Evolutionary conservation across 2,113 vertebrate species (phyloP), one percentile per base, ranked within the genome.

Genomic region (Symphodus melops): DNA sequence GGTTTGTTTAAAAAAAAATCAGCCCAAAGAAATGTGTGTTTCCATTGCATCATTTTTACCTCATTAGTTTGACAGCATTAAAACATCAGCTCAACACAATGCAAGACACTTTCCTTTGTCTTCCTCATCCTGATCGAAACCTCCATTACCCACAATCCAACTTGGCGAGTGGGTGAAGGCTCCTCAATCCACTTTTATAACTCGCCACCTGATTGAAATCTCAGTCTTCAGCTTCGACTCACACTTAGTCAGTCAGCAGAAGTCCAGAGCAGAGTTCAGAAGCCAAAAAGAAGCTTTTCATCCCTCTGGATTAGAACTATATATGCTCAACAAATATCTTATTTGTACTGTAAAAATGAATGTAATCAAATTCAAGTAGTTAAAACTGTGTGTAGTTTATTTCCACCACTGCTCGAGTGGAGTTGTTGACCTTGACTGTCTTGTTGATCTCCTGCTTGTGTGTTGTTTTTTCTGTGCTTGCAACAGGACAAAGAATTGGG

Each of bases 351-450:
- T 33, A 33, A 33, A 33, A 33, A 33, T 33, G 1, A 33, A 33
- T 5, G 28, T 33, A 33, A 33, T 33, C 28, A 33, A 33, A 33
- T 33, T 11, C 14, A 46, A 19, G 46, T 48, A 3, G 48, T 51
- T n/a, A 20, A n/a, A 51, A 44, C 1, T 8, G 19, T 8, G 7
- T 51, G 8, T 9, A 8, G 14, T 48, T 61, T 10, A 9, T 67
- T 67, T 52, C 4, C 13, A 42, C 39, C 5, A 37, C 23, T 67
- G 51, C 28, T 72, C 48, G 36, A 33, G 33, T 20, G 21, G 39
- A 55, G 36, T 8, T 56, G 21, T 49, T 65, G 41, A 62, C 51
- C 46, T 73, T 57, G 13, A 68, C 37, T 71, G 72, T 66, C 49
- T 68, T 44, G 42, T 44, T 82, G 23, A 70, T 73, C 14, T 25